phyloP scores from a whole-genome alignment of 2,888 invertebrate species.

The Strigamia crassipes region DNA sequence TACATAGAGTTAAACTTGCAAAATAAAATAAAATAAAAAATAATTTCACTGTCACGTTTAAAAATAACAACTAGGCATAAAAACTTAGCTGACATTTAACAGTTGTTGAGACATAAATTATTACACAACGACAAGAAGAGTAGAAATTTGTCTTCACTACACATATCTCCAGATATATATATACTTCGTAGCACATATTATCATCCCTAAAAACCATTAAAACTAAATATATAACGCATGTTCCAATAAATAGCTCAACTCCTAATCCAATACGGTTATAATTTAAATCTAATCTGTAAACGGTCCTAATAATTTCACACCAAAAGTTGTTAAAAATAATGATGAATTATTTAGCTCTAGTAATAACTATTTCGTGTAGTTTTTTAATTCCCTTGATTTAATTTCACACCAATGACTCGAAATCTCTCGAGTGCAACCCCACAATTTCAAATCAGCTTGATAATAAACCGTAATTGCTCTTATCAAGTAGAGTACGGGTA shows the following conservation, averaged over 20 bases:
- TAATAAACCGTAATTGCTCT: constrained; percentile 28
- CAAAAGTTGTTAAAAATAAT: background rate
- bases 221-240: background rate
- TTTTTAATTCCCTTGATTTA: background rate
- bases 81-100: constrained; percentile 14
- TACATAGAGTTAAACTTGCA: background rate
- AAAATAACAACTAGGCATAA: background rate
- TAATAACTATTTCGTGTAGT: background rate
- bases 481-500: constrained; percentile 18
- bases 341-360: background rate
- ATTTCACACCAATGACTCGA: background rate
- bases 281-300: background rate
- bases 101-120: constrained; percentile 36
- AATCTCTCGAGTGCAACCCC: background rate
- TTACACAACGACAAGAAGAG: background rate
- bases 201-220: background rate
- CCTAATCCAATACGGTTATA: constrained; percentile 13
- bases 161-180: constrained; percentile 4
- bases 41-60: background rate
- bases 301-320: background rate
- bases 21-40: background rate
- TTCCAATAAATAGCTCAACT: constrained; percentile 13
- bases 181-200: background rate
- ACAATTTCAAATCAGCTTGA: constrained; percentile 15
- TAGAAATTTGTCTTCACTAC: constrained; percentile 11